Conservation (phyloP, 2,797 vertebrate species). For the Onychomys torridus region DNA sequence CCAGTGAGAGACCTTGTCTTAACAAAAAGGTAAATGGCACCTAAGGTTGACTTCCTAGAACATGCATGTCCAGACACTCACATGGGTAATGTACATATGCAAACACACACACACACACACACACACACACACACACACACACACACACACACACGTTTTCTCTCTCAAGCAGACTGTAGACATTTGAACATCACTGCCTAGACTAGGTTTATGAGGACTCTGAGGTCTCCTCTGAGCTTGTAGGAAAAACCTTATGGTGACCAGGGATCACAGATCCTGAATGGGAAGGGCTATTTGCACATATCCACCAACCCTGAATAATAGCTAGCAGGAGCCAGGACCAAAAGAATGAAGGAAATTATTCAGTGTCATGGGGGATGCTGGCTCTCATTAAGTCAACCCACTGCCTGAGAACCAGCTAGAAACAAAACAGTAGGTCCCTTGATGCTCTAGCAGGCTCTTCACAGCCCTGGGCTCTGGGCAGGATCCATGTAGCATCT, state of each 20-base stretch:
- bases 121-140: background rate
- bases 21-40: background rate
- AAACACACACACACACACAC: background rate
- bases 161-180: background rate
- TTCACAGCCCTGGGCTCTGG: background rate
- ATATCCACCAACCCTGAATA: background rate
- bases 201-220: background rate
- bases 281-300: background rate
- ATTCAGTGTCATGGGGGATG: background rate
- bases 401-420: background rate
- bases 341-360: background rate
- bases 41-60: background rate
- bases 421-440: background rate
- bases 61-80: background rate
- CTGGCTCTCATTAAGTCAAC: background rate
- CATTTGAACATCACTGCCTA: background rate
- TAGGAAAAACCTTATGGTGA: background rate
- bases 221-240: background rate
- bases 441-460: background rate
- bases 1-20: background rate
- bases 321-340: background rate
- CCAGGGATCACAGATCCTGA: background rate
- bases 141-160: background rate
- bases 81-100: background rate
- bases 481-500: accelerated